Conservation (phyloP, 2,888 invertebrate genomes). For the Carpatolechia fugitivella region DNA sequence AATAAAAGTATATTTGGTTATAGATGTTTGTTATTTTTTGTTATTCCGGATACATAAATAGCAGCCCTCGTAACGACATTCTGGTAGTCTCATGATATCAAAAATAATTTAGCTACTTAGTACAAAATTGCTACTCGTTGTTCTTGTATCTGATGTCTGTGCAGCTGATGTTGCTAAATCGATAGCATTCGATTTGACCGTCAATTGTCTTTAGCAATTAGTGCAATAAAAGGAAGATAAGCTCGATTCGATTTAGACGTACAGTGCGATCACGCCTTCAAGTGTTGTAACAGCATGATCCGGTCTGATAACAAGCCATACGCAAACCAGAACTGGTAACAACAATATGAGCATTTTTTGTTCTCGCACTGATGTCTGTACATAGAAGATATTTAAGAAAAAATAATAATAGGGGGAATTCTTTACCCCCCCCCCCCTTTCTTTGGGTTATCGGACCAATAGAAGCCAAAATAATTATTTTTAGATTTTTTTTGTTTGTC, state of each 20-base stretch:
- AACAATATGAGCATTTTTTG: neutral
- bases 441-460: too few relatives aligned
- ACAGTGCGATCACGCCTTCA: conserved; percentile 36
- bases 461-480: too few relatives aligned
- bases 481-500: too few relatives aligned
- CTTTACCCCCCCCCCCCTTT: too few relatives aligned
- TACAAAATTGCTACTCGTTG: neutral
- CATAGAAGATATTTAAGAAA: too few relatives aligned
- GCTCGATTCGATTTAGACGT: conserved; percentile 19
- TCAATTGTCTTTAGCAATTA: conserved; percentile 26
- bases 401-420: too few relatives aligned
- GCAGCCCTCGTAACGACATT: too few relatives aligned
- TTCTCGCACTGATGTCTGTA: neutral
- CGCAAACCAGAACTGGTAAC: neutral
- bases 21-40: too few relatives aligned
- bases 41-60: too few relatives aligned
- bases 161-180: neutral
- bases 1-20: too few relatives aligned
- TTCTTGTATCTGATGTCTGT: neutral
- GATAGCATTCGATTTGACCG: neutral
- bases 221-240: conserved; percentile 25
- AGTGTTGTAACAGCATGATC: conserved; percentile 41
- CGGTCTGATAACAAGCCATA: conserved; percentile 16
- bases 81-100: too few relatives aligned
- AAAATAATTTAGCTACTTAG: too few relatives aligned